Evolutionary conservation across 1,140 invertebrate species (phyloP).

Genomic region (Oncopodura yosiiana): DNA sequence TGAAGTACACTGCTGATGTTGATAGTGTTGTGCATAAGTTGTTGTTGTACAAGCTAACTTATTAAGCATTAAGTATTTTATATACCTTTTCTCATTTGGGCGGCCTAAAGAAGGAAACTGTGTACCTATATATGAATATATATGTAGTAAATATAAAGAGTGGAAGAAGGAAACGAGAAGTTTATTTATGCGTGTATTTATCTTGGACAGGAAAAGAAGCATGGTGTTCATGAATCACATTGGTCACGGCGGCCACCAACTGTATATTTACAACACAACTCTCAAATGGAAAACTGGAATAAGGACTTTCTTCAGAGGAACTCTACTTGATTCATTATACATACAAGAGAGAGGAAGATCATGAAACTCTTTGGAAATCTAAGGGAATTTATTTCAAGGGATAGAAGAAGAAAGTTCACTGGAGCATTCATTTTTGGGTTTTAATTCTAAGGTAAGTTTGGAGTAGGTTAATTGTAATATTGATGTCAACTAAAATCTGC

Average conservation of each 20-base stretch:
- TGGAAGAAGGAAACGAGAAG: slow-evolving; percentile 18
- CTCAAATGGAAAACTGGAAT: background rate
- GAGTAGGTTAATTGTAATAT: no score
- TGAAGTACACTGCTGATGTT: no score
- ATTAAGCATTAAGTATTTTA: no score
- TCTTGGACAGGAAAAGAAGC: slow-evolving; percentile 26
- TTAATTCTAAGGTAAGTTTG: no score
- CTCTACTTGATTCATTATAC: background rate
- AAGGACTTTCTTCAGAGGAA: background rate
- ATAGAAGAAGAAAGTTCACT: no score
- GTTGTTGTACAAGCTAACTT: no score
- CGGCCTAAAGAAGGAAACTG: no score
- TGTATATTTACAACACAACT: background rate
- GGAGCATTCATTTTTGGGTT: no score
- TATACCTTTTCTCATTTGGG: no score
- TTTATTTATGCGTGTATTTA: slow-evolving; percentile 33
- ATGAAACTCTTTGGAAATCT: background rate
- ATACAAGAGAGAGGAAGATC: background rate
- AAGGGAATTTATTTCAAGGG: no score
- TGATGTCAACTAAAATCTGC: no score
- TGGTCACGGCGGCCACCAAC: slow-evolving; percentile 17
- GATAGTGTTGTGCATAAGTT: no score
- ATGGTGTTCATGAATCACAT: slow-evolving; percentile 28
- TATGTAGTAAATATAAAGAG: background rate
- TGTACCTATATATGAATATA: background rate